Percentiles rank a stretch among this genome's conserved stretches.
phyloP scores from a whole-genome alignment of 2,113 vertebrate species.

The Romanogobio albipinnatus region DNA sequence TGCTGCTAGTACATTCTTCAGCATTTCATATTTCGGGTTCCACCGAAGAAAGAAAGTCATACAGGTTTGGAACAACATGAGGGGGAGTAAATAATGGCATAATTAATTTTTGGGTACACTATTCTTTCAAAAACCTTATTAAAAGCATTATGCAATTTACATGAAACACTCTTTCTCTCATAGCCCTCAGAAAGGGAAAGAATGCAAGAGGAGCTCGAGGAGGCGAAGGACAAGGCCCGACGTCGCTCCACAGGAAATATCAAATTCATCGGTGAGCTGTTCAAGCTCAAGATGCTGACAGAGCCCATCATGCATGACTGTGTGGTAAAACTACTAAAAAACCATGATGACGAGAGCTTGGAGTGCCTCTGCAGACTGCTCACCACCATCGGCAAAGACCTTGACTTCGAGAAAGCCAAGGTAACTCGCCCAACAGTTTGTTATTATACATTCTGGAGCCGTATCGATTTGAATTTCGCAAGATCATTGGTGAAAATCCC shows the following conservation, averaged over 20 bases:
- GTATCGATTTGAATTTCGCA: not conserved
- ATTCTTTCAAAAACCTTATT: not conserved
- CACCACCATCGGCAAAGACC: constrained; percentile 96
- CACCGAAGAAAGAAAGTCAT: not conserved
- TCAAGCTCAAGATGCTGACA: constrained; percentile 97
- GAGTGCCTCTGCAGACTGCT: constrained; percentile 96
- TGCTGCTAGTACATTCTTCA: not conserved
- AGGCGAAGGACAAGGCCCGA: constrained; percentile 94
- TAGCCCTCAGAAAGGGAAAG: constrained; percentile 87
- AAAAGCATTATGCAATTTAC: not conserved
- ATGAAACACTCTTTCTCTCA: not conserved
- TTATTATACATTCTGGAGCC: not conserved
- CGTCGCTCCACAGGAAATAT: constrained; percentile 97
- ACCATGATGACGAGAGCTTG: constrained; percentile 93
- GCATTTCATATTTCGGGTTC: not conserved
- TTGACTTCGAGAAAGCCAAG: constrained; percentile 99
- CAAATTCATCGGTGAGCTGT: constrained; percentile 96
- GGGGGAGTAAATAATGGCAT: not conserved
- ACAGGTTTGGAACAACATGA: not conserved
- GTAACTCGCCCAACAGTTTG: constrained; percentile 64
- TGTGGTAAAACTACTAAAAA: constrained; percentile 95
- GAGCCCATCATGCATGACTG: constrained; percentile 99
- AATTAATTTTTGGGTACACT: not conserved
- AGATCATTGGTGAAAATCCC: not conserved
- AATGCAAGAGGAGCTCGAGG: constrained; percentile 91